These are phyloP conservation scores for Epistrophe grossulariae DNA, from an alignment of 2,888 invertebrate genomes.

Conservation along the genomic window DNA sequence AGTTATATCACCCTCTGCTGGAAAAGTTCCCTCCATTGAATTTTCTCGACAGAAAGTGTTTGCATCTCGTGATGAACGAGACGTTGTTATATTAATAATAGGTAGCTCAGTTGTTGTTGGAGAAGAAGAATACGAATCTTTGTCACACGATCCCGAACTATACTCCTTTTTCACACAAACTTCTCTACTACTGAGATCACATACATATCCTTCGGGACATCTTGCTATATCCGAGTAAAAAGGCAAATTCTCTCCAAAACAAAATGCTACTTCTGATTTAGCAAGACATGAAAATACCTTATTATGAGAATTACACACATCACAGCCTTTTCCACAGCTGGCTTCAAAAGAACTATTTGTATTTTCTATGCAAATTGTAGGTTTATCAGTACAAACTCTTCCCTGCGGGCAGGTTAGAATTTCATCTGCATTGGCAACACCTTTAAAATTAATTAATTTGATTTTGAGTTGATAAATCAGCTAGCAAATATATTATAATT, in stretches of 20 bases:
- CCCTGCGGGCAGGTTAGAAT: constrained; percentile 27
- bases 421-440: constrained; percentile 1
- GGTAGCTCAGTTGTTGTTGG: neutral
- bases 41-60: constrained; percentile 58
- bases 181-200: constrained; percentile 73
- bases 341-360: neutral
- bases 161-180: constrained; percentile 70
- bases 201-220: constrained; percentile 76
- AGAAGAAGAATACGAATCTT: neutral
- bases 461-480: neutral
- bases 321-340: constrained; percentile 66
- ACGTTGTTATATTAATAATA: constrained; percentile 28
- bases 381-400: constrained; percentile 46
- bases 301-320: constrained; percentile 76
- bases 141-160: constrained; percentile 25
- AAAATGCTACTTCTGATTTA: constrained; percentile 79
- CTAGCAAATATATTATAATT: neutral
- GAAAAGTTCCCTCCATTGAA: constrained; percentile 44
- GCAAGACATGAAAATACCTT: constrained; percentile 80
- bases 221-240: constrained; percentile 37
- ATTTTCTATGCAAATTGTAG: constrained; percentile 24
- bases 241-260: constrained; percentile 79
- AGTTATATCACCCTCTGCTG: constrained; percentile 60
- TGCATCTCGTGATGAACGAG: constrained; percentile 31
- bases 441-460: neutral